These are phyloP conservation scores for Caenorhabditis panamensis DNA, from an alignment of 2,888 invertebrate species.

Conservation along the genomic window DNA sequence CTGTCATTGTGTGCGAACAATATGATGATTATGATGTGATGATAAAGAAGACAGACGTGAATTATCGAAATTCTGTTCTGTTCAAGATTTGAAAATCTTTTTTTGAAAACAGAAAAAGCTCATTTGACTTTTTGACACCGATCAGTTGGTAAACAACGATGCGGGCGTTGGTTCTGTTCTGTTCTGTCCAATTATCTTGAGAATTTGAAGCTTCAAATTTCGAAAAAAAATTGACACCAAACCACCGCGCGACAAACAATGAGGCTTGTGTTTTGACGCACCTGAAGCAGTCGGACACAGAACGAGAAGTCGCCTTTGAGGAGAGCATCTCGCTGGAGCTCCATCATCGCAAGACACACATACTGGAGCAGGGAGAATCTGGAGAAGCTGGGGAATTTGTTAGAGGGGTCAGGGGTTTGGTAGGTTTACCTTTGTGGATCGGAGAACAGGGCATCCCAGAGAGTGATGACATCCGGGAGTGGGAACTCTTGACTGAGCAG, in stretches of 20 bases:
- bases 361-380: constrained; percentile 91
- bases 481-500: constrained; percentile 97
- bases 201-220: not conserved
- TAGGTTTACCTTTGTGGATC: constrained; percentile 86
- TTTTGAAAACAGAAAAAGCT: not conserved
- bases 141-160: constrained; percentile 1
- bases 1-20: not conserved
- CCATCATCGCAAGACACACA: constrained; percentile 97
- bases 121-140: not conserved
- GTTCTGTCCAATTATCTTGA: constrained; percentile 1
- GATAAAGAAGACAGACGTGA: no score
- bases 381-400: constrained; percentile 5
- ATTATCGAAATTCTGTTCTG: no score
- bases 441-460: constrained; percentile 97
- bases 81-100: not conserved
- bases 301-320: constrained; percentile 92
- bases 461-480: constrained; percentile 94
- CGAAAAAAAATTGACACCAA: not conserved
- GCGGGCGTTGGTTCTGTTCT: not conserved
- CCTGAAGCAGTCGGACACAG: constrained; percentile 94
- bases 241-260: constrained; percentile 5
- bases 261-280: constrained; percentile 75
- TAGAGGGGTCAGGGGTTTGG: not conserved
- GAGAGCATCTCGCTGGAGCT: constrained; percentile 92
- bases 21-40: constrained; percentile 1